Base-by-base conservation (phyloP, 2,888 invertebrate species). In the Chironomus tentans region DNA sequence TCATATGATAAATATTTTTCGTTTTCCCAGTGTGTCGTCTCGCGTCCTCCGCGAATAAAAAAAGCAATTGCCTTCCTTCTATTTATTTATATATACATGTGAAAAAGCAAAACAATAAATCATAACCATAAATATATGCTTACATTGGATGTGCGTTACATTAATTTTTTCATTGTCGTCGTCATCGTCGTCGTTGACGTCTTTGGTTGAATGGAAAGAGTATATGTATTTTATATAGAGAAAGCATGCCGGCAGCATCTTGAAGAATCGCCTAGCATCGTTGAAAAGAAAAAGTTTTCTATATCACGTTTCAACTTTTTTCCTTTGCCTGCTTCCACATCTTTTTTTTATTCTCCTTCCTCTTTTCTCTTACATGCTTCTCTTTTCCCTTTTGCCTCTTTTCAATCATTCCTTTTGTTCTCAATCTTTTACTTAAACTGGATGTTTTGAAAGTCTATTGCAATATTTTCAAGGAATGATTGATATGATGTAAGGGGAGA, bases 401-500 rank as follows among this genome's bases (percentile, higher is more conserved):
- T 15, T 56, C n/a, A 18, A 7, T 56, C 18, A 15, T 56, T 15
- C 4, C 56, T 56, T 50, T 56, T 56, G 18, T 56, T 56, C 56
- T 56, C 56, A 38, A 18, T 56, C 56, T 56, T 56, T 18, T 18
- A 4, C 15, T 56, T 18, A 56, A 56, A 18, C 56, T 18, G 18
- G n/a, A 56, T 15, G 56, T 56, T 56, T n/a, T 15, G 13, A 56
- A 56, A 56, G 18, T 56, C 62, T 22, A 62, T 61, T 61, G 62
- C 72, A 72, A 56, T 56, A 47, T 71, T 22, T 48, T 56, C 13
- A 56, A n/a, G 21, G 38, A 62, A 50, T 72, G 72, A 72, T 72
- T 72, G 72, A 72, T 72, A 72, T 72, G 72, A 72, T 62, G 18
- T 71, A 7, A 50, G 21, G 50, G 71, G 70, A 70, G 21, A 38